A percentile compares a stretch with the other conserved stretches of the same genome.
Conservation (phyloP, 1,140 invertebrate genomes). For the Panulirus ornatus region DNA sequence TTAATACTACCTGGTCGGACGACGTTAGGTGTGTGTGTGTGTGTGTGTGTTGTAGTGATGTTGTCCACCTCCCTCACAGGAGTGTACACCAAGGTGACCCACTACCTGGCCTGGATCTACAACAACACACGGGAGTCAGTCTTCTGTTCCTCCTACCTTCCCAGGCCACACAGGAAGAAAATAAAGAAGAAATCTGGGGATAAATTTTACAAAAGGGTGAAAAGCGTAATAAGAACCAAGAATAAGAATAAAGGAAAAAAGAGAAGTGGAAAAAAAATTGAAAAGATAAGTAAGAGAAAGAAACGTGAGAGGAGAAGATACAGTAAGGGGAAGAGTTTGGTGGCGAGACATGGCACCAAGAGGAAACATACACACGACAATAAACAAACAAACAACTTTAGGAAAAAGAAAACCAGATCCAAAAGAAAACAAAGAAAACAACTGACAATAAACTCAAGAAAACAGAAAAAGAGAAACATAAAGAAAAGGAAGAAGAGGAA, state of each 20-base stretch:
- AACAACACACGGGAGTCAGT: neutral
- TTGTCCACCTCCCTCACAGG: neutral
- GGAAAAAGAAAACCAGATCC: neutral
- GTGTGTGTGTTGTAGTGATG: neutral
- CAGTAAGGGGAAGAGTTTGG: neutral
- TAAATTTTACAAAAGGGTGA: neutral
- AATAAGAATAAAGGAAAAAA: neutral
- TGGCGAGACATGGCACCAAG: neutral
- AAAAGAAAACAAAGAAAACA: neutral
- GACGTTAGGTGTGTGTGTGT: no score
- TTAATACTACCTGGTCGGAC: no score
- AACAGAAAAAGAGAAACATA: neutral
- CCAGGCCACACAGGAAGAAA: constrained; percentile 24
- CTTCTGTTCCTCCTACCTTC: constrained; percentile 4
- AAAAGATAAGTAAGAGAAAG: neutral
- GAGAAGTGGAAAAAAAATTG: neutral
- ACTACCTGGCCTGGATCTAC: constrained; percentile 42
- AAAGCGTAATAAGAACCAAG: neutral
- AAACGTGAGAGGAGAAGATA: neutral
- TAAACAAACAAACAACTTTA: neutral
- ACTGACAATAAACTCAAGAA: neutral
- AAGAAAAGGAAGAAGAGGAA: neutral
- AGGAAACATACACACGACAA: neutral
- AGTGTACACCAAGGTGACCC: constrained; percentile 37
- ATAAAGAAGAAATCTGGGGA: neutral